phyloP scores from a whole-genome alignment of 2,113 vertebrate species.

The Salminus brasiliensis region DNA sequence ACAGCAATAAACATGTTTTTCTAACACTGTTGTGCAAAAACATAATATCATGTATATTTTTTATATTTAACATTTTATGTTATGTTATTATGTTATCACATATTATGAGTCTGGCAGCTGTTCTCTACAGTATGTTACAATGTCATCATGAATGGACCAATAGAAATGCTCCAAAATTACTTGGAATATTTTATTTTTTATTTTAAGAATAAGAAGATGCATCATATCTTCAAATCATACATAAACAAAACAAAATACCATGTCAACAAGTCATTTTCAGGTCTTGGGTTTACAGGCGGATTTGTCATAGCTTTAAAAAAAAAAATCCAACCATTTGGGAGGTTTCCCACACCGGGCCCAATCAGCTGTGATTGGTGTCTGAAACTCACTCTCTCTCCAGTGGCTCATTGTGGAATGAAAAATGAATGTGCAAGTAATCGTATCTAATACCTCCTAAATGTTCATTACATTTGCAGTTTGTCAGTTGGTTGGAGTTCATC shows the following conservation, averaged over 20 bases:
- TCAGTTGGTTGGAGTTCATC: slow-evolving; percentile 34
- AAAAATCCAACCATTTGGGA: slow-evolving; percentile 7
- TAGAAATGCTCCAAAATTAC: no score
- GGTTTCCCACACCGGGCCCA: background rate
- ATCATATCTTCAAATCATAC: no score
- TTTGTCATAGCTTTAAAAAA: slow-evolving; percentile 21
- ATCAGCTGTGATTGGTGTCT: slow-evolving; percentile 9
- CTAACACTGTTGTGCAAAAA: no score
- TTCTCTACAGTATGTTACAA: no score
- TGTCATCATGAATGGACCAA: no score
- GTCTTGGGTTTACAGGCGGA: background rate
- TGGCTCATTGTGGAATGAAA: slow-evolving; percentile 48
- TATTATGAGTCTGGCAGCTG: no score
- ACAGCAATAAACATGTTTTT: no score
- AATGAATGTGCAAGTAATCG: slow-evolving; percentile 50
- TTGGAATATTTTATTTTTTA: no score
- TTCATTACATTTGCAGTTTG: slow-evolving; percentile 46
- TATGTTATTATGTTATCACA: no score
- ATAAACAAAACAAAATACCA: background rate
- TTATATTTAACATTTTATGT: no score
- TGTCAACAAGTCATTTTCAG: background rate
- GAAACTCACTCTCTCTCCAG: slow-evolving; percentile 25
- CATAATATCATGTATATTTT: no score
- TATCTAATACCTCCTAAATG: slow-evolving; percentile 47
- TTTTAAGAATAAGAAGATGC: no score